These are phyloP conservation scores for Dicyrtoma fusca DNA, from an alignment of 2,888 invertebrate genomes.

Conservation along the genomic window DNA sequence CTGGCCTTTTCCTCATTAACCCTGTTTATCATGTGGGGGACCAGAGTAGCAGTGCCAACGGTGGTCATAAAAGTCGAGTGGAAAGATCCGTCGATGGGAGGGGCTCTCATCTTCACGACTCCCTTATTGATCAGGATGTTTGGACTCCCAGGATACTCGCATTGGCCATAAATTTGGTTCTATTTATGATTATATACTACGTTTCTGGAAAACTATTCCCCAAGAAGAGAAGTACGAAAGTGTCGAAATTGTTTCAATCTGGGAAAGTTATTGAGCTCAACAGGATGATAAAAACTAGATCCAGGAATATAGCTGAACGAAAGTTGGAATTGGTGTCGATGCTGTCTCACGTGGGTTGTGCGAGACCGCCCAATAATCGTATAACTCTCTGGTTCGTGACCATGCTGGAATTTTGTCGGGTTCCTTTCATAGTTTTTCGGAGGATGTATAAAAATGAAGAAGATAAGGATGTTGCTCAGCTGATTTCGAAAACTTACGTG, in stretches of 20 bases:
- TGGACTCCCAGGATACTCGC: slow-evolving; percentile 49
- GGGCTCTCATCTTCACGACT: neutral
- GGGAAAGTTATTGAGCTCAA: slow-evolving; percentile 36
- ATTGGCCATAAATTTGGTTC: slow-evolving; percentile 46
- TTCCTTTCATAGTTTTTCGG: slow-evolving; percentile 29
- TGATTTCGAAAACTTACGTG: slow-evolving; percentile 35
- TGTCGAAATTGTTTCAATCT: slow-evolving; percentile 33
- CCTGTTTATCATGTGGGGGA: slow-evolving; percentile 42
- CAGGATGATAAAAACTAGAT: slow-evolving; percentile 27
- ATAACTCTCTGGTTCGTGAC: slow-evolving; percentile 23
- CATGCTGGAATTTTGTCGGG: slow-evolving; percentile 19
- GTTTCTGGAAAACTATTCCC: slow-evolving; percentile 45
- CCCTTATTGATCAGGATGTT: slow-evolving; percentile 20
- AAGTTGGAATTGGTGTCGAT: slow-evolving; percentile 30
- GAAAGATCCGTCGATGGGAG: slow-evolving; percentile 36
- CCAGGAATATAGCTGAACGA: slow-evolving; percentile 19
- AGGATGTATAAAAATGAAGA: slow-evolving; percentile 31
- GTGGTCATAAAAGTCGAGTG: slow-evolving; percentile 34
- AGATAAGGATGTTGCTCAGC: slow-evolving; percentile 35
- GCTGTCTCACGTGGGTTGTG: slow-evolving; percentile 25
- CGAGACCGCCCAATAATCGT: slow-evolving; percentile 23
- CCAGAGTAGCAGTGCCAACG: neutral
- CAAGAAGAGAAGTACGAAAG: slow-evolving; percentile 32
- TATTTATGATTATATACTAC: slow-evolving; percentile 52
- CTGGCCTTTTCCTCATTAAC: slow-evolving; percentile 55